phyloP scores from a whole-genome alignment of 2,797 vertebrate genomes.

The Poeciliopsis presidionis region DNA sequence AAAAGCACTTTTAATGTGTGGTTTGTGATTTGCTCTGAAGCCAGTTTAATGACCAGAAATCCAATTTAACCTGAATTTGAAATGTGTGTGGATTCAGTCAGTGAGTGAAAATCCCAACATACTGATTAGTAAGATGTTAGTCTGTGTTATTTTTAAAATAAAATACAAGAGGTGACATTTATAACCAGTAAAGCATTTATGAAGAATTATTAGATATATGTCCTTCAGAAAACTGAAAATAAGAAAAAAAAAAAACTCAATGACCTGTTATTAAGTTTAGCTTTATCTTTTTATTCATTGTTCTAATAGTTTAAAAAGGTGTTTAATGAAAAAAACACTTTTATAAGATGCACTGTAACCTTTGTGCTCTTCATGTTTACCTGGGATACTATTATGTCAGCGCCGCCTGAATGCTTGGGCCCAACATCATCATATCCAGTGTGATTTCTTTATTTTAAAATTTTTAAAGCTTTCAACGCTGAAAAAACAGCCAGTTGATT shows the following conservation, averaged over 20 bases:
- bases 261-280: background rate
- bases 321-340: background rate
- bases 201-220: background rate
- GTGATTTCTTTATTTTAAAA: conserved; percentile 36
- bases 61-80: background rate
- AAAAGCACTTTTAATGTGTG: background rate
- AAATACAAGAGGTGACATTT: background rate
- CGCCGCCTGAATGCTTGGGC: no score
- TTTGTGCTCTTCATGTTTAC: background rate
- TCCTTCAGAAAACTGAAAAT: background rate
- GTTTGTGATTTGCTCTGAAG: background rate
- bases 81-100: background rate
- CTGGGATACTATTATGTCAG: background rate
- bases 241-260: background rate
- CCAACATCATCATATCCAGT: background rate
- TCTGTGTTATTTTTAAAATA: background rate
- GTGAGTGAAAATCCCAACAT: background rate
- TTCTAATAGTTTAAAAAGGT: background rate
- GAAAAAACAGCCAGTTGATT: conserved; percentile 61
- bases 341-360: background rate
- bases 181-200: background rate
- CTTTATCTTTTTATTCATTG: background rate
- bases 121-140: background rate
- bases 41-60: background rate
- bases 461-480: conserved; percentile 26